Base-by-base conservation (phyloP, 1,140 invertebrate genomes). In the Agrypnia vestita region DNA sequence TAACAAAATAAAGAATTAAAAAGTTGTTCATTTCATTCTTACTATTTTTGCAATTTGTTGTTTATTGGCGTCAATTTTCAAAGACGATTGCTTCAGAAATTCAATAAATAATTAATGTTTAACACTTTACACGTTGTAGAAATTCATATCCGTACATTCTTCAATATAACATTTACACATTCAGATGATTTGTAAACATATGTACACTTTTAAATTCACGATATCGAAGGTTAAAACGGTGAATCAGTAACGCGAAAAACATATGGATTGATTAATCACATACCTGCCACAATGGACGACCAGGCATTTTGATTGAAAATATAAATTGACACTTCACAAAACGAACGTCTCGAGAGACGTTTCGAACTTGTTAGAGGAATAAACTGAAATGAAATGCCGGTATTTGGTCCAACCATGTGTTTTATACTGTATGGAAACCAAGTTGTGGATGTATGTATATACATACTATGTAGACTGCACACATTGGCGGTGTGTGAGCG, bases 281-380 rank as follows among this genome's bases (percentile, higher is more conserved):
- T 86, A 90, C 89, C 88, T 90, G 89, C 89, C 89, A 90, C 86
- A 90, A 86, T 79, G 89, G 89, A 86, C 88, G 88, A 85, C 89
- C 89, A 86, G 89, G 89, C 89, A 90, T 90, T 85, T 85, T 87
- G 80, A 76, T 67, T 82, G 10, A 51, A 15, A 73, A 56, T 80
- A 79, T 78, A 73, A 72, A 62, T 80, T 73, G 78, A 67, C 81
- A 80, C 73, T 80, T 82, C 15, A 78, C 74, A 71, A 17, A 56
- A 47, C 4, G 47, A 61, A 47, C 35, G 73, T 69, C 79, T 15
- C 35, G 17, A 69, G 64, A 80, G 74, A 80, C 69, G 51, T 8
- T 64, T 74, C 64, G 78, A 64, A 83, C 82, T 77, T 76, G 82
- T 76, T 76, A 59, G 82, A 71, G 69, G 82, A 80, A 72, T 62